Conservation (phyloP, 2,113 vertebrate genomes). For the Tragelaphus imberbis region DNA sequence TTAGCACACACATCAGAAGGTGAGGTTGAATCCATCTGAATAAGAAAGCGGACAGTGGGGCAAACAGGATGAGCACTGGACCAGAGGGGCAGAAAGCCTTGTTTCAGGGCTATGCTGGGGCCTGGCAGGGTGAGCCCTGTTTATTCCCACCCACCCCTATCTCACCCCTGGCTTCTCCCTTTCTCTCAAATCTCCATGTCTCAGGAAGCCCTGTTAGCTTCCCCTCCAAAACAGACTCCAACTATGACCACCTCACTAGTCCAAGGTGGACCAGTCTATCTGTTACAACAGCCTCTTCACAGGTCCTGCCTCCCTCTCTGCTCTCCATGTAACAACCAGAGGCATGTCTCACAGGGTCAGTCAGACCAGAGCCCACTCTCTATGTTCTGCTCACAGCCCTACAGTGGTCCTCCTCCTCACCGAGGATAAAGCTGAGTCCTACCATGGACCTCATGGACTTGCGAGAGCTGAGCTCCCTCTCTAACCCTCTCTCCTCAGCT, state of each 20-base stretch:
- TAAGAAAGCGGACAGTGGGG: neutral
- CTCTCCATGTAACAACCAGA: neutral
- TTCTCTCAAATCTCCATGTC: neutral
- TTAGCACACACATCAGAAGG: neutral
- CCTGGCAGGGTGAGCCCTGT: neutral
- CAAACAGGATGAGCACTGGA: no score
- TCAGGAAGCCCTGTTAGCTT: neutral
- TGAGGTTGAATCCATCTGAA: neutral
- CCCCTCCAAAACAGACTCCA: neutral
- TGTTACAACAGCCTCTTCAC: neutral
- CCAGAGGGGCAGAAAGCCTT: neutral
- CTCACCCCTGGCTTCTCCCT: neutral
- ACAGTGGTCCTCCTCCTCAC: neutral
- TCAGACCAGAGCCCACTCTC: no score
- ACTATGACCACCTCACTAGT: neutral
- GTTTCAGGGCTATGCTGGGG: accelerated
- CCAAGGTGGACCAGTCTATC: neutral
- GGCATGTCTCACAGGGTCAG: neutral
- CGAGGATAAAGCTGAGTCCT: neutral
- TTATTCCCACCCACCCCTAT: neutral
- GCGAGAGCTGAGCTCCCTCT: neutral
- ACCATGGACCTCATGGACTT: accelerated
- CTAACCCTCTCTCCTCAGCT: no score
- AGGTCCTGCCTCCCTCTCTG: neutral
- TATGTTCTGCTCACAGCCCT: neutral